Conservation (phyloP, 2,888 invertebrate species). For the Yponomeuta plumbellus region DNA sequence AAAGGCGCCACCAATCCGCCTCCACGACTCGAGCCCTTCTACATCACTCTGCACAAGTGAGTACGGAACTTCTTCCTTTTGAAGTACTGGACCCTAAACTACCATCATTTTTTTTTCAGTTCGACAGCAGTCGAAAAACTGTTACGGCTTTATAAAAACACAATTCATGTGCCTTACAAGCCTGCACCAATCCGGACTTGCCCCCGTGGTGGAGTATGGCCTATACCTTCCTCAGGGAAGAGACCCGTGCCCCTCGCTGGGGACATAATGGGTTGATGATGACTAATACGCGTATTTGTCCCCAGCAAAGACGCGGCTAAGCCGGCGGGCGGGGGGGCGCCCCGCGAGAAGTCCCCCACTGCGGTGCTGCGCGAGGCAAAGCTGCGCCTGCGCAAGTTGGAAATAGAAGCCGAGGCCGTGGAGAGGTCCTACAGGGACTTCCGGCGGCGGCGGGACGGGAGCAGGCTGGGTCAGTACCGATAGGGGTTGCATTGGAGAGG, state of each 20-base stretch:
- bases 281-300: not conserved
- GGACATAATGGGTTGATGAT: too few relatives aligned
- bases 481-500: too few relatives aligned
- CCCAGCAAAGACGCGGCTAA: not conserved
- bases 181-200: too few relatives aligned
- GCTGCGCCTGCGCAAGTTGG: conserved; percentile 66
- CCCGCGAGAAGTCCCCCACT: conserved; percentile 54
- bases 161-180: too few relatives aligned
- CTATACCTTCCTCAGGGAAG: too few relatives aligned
- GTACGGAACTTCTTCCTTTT: not conserved
- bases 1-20: too few relatives aligned
- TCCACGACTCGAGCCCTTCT: conserved; percentile 20
- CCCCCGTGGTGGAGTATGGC: too few relatives aligned
- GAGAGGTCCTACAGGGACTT: conserved; percentile 70
- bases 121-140: too few relatives aligned
- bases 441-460: conserved; percentile 36
- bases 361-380: conserved; percentile 73
- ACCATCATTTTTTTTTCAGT: too few relatives aligned
- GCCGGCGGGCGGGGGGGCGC: not conserved
- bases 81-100: too few relatives aligned
- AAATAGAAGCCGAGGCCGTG: conserved; percentile 77
- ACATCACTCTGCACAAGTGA: conserved; percentile 20
- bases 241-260: too few relatives aligned
- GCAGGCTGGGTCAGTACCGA: conserved; percentile 19
- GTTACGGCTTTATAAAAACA: too few relatives aligned